These are phyloP conservation scores for Enteromius radiatus DNA, from an alignment of 2,797 vertebrate genomes.

Conservation along the genomic window DNA sequence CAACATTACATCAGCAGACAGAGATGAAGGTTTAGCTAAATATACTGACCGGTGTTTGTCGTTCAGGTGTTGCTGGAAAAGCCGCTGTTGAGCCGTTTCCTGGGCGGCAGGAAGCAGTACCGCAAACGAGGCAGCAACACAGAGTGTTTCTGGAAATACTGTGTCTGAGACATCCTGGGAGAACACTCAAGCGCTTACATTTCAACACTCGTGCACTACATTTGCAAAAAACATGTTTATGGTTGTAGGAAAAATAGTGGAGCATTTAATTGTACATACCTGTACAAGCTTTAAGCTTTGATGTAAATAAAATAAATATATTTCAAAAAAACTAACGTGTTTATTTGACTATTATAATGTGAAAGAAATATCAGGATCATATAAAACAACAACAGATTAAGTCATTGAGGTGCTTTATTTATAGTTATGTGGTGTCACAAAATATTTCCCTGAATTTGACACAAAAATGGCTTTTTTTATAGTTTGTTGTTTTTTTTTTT, in stretches of 20 bases:
- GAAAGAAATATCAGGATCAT: neutral
- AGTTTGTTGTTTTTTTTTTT: slow-evolving; percentile 62
- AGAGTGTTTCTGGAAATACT: slow-evolving; percentile 70
- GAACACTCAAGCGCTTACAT: neutral
- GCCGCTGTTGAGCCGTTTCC: slow-evolving; percentile 50
- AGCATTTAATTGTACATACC: slow-evolving; percentile 44
- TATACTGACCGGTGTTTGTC: neutral
- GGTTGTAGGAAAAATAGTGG: slow-evolving; percentile 11
- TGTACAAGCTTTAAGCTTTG: slow-evolving; percentile 15
- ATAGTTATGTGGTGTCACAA: slow-evolving; percentile 75
- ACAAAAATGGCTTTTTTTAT: slow-evolving; percentile 72
- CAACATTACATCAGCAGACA: neutral
- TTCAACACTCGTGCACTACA: slow-evolving; percentile 12
- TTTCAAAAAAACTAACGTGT: neutral
- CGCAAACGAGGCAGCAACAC: slow-evolving; percentile 61
- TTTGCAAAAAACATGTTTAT: slow-evolving; percentile 1
- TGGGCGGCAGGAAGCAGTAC: slow-evolving; percentile 58
- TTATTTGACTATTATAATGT: neutral
- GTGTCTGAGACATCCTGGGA: slow-evolving; percentile 55
- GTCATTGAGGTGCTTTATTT: slow-evolving; percentile 60
- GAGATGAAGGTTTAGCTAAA: neutral
- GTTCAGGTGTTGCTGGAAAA: slow-evolving; percentile 58
- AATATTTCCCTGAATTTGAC: slow-evolving; percentile 78
- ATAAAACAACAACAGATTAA: neutral
- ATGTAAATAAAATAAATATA: slow-evolving; percentile 57